Conservation (phyloP, 2,797 vertebrate species). For the Graptemys geographica region DNA sequence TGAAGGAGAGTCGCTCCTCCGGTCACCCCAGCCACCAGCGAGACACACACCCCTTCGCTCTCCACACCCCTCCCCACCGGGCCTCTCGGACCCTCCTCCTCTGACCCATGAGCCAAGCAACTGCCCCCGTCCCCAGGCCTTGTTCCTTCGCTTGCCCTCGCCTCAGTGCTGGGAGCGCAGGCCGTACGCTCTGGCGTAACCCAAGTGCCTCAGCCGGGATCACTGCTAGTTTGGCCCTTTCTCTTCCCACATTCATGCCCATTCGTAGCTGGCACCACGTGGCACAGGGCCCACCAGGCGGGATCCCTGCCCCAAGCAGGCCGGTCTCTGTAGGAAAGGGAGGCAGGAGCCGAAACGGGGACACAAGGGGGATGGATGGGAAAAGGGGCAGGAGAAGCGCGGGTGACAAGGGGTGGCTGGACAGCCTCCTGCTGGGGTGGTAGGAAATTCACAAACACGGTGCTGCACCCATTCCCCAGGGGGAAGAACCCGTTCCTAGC, state of each 20-base stretch:
- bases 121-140: too few relatives aligned
- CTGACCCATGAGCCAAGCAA: not conserved
- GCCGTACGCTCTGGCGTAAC: not conserved
- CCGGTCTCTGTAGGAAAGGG: not conserved
- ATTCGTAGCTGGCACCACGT: rapidly evolving
- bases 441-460: not conserved
- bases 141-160: not conserved
- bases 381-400: too few relatives aligned
- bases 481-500: constrained; percentile 15
- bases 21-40: not conserved
- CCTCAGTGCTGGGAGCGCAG: not conserved
- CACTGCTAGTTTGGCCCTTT: not conserved
- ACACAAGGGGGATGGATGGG: not conserved
- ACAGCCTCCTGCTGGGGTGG: not conserved
- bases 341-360: rapidly evolving
- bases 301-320: not conserved
- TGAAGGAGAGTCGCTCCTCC: not conserved
- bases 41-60: not conserved
- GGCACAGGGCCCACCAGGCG: rapidly evolving
- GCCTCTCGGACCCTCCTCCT: not conserved
- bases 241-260: not conserved
- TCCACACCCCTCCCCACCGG: not conserved
- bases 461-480: not conserved
- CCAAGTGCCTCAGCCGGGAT: rapidly evolving
- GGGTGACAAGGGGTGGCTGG: not conserved